A percentile compares a stretch with the other conserved stretches of the same genome.
Evolutionary conservation across 2,888 invertebrate species (phyloP).

Genomic region (Nemurella pictetii): DNA sequence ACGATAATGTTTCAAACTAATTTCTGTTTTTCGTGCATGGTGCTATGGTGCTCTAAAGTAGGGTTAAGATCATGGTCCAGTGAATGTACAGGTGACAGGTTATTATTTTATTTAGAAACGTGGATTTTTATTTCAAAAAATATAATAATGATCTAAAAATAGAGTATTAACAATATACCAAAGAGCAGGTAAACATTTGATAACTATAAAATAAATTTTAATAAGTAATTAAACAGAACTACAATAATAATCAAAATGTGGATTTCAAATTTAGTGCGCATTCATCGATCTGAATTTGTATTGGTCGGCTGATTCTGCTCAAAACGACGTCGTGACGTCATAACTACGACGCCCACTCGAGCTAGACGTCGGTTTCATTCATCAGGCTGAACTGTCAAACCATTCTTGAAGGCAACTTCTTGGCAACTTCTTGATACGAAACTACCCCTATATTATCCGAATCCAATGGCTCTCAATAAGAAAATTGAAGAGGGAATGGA

Average conservation of each 20-base stretch:
- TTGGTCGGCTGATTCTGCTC: neutral
- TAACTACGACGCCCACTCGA: neutral
- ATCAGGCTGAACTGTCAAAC: neutral
- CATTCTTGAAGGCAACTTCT: neutral
- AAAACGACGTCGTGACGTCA: neutral
- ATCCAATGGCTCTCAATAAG: conserved; percentile 57
- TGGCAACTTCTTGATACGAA: neutral
- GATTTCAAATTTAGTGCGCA: neutral
- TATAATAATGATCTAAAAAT: too few relatives aligned
- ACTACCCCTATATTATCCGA: neutral
- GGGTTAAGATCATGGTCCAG: neutral
- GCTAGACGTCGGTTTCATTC: neutral
- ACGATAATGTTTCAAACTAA: neutral
- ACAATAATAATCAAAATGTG: too few relatives aligned
- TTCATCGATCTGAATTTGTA: neutral
- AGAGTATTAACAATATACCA: too few relatives aligned
- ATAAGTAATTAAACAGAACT: too few relatives aligned
- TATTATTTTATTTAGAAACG: too few relatives aligned
- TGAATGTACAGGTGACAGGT: too few relatives aligned
- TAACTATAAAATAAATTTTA: too few relatives aligned
- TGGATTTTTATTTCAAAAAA: too few relatives aligned
- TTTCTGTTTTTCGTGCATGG: neutral
- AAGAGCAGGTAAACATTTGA: too few relatives aligned
- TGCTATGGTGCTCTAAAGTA: neutral
- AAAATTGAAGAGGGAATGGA: conserved; percentile 78